A percentile compares a stretch with the other conserved stretches of the same genome.
phyloP scores from a whole-genome alignment of 2,113 vertebrate species.

The Proterorhinus semilunaris region DNA sequence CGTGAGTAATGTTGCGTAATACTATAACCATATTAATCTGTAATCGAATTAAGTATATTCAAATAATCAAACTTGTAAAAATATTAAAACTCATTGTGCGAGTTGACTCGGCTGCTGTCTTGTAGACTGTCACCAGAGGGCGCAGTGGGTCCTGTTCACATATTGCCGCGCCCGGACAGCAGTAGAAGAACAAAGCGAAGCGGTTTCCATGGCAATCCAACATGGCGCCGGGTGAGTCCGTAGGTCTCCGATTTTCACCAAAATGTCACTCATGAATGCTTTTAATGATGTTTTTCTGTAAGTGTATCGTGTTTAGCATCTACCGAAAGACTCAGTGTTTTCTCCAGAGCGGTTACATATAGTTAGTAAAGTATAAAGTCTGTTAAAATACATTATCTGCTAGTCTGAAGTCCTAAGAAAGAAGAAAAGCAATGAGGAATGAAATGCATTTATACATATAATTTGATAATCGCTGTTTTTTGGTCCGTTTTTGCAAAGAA shows the following conservation, averaged over 20 bases:
- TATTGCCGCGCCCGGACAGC: neutral
- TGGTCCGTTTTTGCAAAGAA: no score
- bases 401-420: no score
- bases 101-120: neutral
- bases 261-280: neutral
- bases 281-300: neutral
- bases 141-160: accelerated
- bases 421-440: no score
- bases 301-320: neutral
- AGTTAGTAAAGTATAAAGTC: neutral
- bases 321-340: neutral
- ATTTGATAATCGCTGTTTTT: no score
- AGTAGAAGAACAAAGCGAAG: conserved; percentile 21
- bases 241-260: neutral
- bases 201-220: conserved; percentile 53
- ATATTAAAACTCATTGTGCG: no score
- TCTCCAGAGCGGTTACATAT: neutral
- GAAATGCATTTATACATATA: no score
- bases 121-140: neutral
- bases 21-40: no score
- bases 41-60: no score
- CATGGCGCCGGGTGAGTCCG: conserved; percentile 62
- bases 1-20: no score
- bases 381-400: neutral
- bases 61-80: no score